Percentiles rank a stretch among this genome's conserved stretches.
Evolutionary conservation across 2,888 invertebrate species (phyloP).

Genomic region (Koerneria pararmatus): DNA sequence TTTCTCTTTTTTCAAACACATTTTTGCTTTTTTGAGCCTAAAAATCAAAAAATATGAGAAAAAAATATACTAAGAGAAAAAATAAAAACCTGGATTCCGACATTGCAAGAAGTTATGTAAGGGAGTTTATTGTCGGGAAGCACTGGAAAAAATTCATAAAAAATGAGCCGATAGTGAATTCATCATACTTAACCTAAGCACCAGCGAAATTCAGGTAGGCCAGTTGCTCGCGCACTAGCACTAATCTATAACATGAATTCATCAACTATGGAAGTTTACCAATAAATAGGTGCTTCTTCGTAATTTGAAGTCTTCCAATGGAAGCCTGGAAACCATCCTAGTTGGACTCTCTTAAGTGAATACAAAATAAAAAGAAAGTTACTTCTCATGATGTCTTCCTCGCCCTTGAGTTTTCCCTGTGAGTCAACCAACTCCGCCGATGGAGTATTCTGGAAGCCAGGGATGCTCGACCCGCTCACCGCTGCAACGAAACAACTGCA

Average conservation of each 20-base stretch:
- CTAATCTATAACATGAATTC: too few species aligned
- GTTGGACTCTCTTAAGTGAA: neutral
- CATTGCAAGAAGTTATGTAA: constrained; percentile 37
- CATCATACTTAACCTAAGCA: too few species aligned
- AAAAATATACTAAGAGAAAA: too few species aligned
- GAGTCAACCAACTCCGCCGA: constrained; percentile 33
- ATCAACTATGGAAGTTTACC: too few species aligned
- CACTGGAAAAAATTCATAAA: neutral
- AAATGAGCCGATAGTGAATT: neutral
- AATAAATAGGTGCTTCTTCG: too few species aligned
- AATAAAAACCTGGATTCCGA: constrained; percentile 37
- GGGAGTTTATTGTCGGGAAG: constrained; percentile 20
- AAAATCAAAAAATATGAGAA: too few species aligned
- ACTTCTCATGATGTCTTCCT: constrained; percentile 28
- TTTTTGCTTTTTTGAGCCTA: too few species aligned
- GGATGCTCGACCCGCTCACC: constrained; percentile 40
- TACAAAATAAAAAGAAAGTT: neutral
- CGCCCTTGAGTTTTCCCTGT: constrained; percentile 32
- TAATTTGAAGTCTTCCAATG: too few species aligned
- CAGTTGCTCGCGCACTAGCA: too few species aligned
- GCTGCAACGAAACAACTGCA: constrained; percentile 26
- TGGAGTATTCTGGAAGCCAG: constrained; percentile 44
- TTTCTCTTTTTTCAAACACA: too few species aligned
- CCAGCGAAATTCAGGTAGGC: too few species aligned
- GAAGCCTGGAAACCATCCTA: neutral